phyloP scores from a whole-genome alignment of 2,113 vertebrate genomes.

The Lophotis ruficrista region DNA sequence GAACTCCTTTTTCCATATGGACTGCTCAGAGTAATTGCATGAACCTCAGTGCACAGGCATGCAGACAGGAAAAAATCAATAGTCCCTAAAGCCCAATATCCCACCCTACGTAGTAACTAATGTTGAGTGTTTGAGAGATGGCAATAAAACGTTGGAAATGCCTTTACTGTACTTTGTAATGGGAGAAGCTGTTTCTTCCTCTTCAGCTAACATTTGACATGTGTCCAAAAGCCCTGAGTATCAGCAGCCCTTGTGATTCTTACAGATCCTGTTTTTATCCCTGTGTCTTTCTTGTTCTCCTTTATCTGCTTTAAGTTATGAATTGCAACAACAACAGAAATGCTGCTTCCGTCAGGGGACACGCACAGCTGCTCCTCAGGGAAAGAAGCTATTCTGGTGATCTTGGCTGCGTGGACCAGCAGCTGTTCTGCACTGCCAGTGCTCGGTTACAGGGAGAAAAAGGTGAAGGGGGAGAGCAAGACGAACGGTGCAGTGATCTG shows the following conservation, averaged over 20 bases:
- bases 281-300: neutral
- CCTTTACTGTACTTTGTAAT: neutral
- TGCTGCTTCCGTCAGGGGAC: neutral
- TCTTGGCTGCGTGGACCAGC: neutral
- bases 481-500: neutral
- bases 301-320: conserved; percentile 22
- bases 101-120: neutral
- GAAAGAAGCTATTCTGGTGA: neutral
- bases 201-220: neutral
- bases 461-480: neutral
- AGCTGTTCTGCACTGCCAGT: neutral
- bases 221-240: neutral
- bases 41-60: neutral
- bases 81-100: neutral
- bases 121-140: neutral
- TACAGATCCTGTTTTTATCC: conserved; percentile 43
- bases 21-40: neutral
- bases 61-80: neutral
- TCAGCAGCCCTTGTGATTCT: conserved; percentile 26
- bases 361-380: neutral
- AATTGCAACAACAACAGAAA: neutral
- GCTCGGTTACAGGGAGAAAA: neutral
- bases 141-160: neutral
- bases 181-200: conserved; percentile 26
- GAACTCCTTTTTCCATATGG: neutral